Evolutionary conservation across 2,888 invertebrate species (phyloP).

Genomic region (Mellilla xanthometata): DNA sequence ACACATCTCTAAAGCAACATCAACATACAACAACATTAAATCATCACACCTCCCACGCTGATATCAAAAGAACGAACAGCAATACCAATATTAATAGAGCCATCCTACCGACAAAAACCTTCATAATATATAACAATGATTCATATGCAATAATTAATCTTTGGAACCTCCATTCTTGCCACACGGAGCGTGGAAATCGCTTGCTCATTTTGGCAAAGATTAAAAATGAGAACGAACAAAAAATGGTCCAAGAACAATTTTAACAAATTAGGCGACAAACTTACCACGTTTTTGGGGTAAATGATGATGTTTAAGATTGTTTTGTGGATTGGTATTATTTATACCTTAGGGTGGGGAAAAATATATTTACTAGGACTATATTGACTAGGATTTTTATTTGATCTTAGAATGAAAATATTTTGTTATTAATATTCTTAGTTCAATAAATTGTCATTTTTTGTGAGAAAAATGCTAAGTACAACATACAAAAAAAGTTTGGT

Average conservation of each 20-base stretch:
- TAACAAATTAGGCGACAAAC: conserved; percentile 79
- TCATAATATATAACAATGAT: conserved; percentile 45
- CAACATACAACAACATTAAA: conserved; percentile 57
- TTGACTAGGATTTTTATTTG: too few relatives aligned
- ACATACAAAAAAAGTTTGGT: too few relatives aligned
- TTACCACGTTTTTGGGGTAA: conserved; percentile 65
- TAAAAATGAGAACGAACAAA: conserved; percentile 41
- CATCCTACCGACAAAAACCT: conserved; percentile 49
- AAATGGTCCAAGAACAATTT: conserved; percentile 54
- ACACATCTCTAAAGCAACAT: conserved; percentile 20
- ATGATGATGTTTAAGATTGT: conserved; percentile 63
- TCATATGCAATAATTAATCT: conserved; percentile 70
- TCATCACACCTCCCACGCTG: conserved; percentile 64
- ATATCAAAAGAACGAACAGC: conserved; percentile 39
- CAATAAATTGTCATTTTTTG: too few relatives aligned
- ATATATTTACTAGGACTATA: too few relatives aligned
- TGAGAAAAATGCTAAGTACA: too few relatives aligned
- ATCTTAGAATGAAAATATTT: too few relatives aligned
- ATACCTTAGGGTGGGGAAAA: conserved; percentile 46
- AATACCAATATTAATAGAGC: conserved; percentile 64
- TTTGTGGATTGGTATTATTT: conserved; percentile 58
- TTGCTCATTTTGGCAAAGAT: conserved; percentile 71
- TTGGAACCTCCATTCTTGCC: conserved; percentile 39
- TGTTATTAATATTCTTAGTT: too few relatives aligned
- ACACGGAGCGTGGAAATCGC: conserved; percentile 65